These are phyloP conservation scores for Stichopus horrens DNA, from an alignment of 53 echinoderm and acorn worm genomes.

Conservation along the genomic window DNA sequence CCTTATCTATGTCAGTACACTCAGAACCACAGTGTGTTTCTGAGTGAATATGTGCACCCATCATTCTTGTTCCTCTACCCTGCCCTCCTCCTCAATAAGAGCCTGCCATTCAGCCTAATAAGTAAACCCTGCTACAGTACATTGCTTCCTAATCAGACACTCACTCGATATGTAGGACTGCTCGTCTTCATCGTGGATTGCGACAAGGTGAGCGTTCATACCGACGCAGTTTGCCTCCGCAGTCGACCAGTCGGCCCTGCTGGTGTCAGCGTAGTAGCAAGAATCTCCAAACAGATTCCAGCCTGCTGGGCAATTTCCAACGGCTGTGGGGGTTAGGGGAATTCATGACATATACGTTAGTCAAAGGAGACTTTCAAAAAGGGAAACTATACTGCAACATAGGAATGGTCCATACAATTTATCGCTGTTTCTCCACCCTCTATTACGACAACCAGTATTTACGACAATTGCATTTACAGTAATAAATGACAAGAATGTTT, in stretches of 20 bases:
- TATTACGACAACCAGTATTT: too few relatives aligned
- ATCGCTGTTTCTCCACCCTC: too few relatives aligned
- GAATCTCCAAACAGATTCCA: conserved; percentile 72
- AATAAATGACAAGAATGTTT: too few relatives aligned
- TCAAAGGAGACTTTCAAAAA: not conserved
- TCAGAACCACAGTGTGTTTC: too few relatives aligned
- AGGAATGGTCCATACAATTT: not conserved
- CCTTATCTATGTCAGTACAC: too few relatives aligned
- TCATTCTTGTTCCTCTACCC: too few relatives aligned
- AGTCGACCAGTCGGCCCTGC: conserved; percentile 28
- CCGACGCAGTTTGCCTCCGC: conserved; percentile 59
- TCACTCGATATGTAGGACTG: conserved; percentile 78
- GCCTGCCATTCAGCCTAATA: too few relatives aligned
- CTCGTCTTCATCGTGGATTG: conserved; percentile 63
- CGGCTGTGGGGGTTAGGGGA: conserved; percentile 41
- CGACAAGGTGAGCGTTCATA: conserved; percentile 56
- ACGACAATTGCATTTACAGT: too few relatives aligned
- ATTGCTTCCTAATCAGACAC: not conserved
- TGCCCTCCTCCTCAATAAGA: too few relatives aligned
- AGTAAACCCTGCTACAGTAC: too few relatives aligned
- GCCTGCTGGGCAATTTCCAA: conserved; percentile 70
- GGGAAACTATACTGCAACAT: too few relatives aligned
- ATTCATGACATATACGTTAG: not conserved
- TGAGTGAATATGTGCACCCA: too few relatives aligned
- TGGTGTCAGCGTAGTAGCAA: conserved; percentile 66